These are phyloP conservation scores for Seira musarum DNA, from an alignment of 2,888 invertebrate genomes.

Conservation along the genomic window DNA sequence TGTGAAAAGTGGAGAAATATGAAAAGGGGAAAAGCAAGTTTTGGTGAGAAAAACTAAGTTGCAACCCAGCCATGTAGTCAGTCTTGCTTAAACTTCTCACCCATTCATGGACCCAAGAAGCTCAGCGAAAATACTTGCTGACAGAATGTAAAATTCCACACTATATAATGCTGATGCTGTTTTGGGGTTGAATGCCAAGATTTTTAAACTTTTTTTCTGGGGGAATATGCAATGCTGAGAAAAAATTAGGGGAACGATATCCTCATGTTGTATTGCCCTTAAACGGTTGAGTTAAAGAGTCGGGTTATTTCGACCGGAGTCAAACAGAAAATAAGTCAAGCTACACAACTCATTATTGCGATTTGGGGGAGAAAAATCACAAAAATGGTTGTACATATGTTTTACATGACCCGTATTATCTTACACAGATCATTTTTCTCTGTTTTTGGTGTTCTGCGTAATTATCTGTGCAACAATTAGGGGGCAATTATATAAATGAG, in stretches of 20 bases:
- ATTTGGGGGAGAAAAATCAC: background rate
- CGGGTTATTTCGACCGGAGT: constrained; percentile 7
- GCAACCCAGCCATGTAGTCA: background rate
- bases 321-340: constrained; percentile 31
- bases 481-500: background rate
- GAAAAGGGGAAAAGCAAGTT: background rate
- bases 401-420: constrained; percentile 59
- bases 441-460: constrained; percentile 45
- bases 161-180: too few relatives aligned
- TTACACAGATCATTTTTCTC: constrained; percentile 34
- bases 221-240: background rate
- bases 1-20: background rate
- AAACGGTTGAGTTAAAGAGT: constrained; percentile 12
- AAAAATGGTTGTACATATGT: constrained; percentile 37
- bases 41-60: too few relatives aligned
- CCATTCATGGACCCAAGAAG: too few relatives aligned
- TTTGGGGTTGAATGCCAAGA: too few relatives aligned
- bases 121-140: too few relatives aligned
- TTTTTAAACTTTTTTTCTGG: background rate
- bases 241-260: background rate
- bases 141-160: too few relatives aligned
- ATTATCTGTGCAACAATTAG: constrained; percentile 47
- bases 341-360: constrained; percentile 15
- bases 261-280: too few relatives aligned
- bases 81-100: background rate